phyloP scores from a whole-genome alignment of 2,888 invertebrate genomes.

The Ommatoiulus sabulosus region DNA sequence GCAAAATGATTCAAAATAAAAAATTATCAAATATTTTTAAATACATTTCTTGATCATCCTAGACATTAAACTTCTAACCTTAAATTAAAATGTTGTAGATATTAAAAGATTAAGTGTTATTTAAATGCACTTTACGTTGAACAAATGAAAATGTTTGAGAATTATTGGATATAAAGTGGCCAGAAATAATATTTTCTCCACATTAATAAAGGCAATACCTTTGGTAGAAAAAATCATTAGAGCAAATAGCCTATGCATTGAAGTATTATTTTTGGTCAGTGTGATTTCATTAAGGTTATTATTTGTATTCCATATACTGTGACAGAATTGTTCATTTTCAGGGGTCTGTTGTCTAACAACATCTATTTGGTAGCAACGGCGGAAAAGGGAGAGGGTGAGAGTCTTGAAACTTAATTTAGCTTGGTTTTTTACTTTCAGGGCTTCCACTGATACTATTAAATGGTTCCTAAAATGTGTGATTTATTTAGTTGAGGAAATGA shows the following conservation, averaged over 20 bases:
- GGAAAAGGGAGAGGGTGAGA: conserved; percentile 54
- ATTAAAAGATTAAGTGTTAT: not conserved
- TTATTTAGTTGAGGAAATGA: not conserved
- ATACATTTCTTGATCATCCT: not conserved
- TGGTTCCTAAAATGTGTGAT: not conserved
- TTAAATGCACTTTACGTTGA: not conserved
- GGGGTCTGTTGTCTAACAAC: conserved; percentile 48
- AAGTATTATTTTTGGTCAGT: not conserved
- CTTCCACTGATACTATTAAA: not conserved
- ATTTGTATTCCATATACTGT: not conserved
- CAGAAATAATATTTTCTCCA: conserved; percentile 2
- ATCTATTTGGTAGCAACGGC: conserved; percentile 30
- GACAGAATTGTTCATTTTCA: conserved; percentile 51
- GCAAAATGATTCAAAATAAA: no score
- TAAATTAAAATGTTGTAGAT: not conserved
- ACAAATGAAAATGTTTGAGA: not conserved
- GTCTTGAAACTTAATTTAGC: conserved; percentile 1
- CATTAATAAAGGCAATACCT: not conserved
- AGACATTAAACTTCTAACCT: not conserved
- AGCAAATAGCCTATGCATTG: not conserved
- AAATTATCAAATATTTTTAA: no score
- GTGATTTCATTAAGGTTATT: conserved; percentile 35
- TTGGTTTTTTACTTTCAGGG: not conserved
- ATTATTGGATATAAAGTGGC: not conserved
- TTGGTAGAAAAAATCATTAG: no score